Evolutionary conservation across 2,888 invertebrate species (phyloP).

Genomic region (Endomychus coccineus): DNA sequence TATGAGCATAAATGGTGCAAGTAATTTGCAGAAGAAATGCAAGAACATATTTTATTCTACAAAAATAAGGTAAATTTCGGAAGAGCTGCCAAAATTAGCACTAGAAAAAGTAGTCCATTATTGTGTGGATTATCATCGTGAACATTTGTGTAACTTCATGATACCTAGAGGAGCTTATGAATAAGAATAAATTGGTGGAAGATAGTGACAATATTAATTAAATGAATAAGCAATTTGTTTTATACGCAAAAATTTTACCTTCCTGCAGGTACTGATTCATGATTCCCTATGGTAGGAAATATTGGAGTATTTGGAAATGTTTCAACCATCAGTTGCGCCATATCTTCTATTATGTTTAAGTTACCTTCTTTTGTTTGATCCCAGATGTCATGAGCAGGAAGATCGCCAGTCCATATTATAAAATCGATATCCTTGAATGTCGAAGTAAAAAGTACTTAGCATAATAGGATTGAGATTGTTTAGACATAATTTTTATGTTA

Average conservation of each 20-base stretch:
- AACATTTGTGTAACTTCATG: too few relatives aligned
- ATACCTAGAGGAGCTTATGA: too few relatives aligned
- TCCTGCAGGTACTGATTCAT: conserved; percentile 94
- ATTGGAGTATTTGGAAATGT: conserved; percentile 87
- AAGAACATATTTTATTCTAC: background rate
- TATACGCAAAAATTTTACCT: conserved; percentile 54
- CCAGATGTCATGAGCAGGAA: conserved; percentile 94
- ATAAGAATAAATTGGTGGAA: too few relatives aligned
- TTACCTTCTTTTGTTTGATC: conserved; percentile 84
- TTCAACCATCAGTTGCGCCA: conserved; percentile 71
- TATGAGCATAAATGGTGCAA: background rate
- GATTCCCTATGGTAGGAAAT: conserved; percentile 92
- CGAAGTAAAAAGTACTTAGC: too few relatives aligned
- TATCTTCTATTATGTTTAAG: conserved; percentile 71
- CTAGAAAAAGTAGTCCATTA: too few relatives aligned
- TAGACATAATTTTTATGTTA: too few relatives aligned
- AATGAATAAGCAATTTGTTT: conserved; percentile 2
- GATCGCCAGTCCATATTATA: conserved; percentile 93
- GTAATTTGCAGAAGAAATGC: background rate
- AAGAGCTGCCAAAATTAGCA: too few relatives aligned
- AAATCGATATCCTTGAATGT: conserved; percentile 82
- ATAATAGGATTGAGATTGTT: too few relatives aligned
- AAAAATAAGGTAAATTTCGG: too few relatives aligned
- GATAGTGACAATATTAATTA: too few relatives aligned
- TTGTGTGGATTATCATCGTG: too few relatives aligned